Base-by-base conservation (phyloP, 2,888 invertebrate genomes). In the Cetonia aurata region DNA sequence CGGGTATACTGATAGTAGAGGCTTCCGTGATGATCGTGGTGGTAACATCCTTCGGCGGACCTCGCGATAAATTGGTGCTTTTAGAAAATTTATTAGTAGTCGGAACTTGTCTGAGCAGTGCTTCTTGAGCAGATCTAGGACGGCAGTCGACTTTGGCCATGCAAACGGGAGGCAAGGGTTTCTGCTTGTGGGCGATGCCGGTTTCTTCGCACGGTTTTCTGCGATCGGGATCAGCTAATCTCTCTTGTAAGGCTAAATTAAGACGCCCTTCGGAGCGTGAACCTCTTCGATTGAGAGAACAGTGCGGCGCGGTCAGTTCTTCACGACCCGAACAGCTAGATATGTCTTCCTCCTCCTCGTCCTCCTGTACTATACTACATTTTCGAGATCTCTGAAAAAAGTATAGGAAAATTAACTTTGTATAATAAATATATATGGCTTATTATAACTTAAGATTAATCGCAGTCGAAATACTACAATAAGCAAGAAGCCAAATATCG, bases 281-380 rank as follows among this genome's bases (percentile, higher is more conserved):
- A 67, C 93, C 93, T 17, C 94, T 89, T 10, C 91, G 85, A 75
- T 90, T 89, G 67, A 89, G 81, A 77, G 88, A 86, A 75, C 82
- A 84, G 71, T 85, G 80, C 2, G 85, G 80, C 4, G 86, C 84
- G 60, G 85, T 83, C 72, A 85, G 86, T 76, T 88, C 89, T 79
- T 89, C 90, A 9, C 89, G 86, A 17, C 88, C 88, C 6, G 88
- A 86, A 76, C 87, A 87, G 74, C 88, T 81, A 50, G 87, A 83
- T 73, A 87, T 87, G 77, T 93, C 95, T 79, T 96, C 96, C 80
- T 94, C 93, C 79, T 96, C 96, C 78, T 96, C 96, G 82, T 97
- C 97, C 81, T 95, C 95, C 77, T 95, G 93, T 19, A 96, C 96
- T 79, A 96, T 95, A 80, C 95, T 95, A 86, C 96, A 96, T 81